Base-by-base conservation (phyloP, 2,797 vertebrate species). In the Lithobates pipiens region DNA sequence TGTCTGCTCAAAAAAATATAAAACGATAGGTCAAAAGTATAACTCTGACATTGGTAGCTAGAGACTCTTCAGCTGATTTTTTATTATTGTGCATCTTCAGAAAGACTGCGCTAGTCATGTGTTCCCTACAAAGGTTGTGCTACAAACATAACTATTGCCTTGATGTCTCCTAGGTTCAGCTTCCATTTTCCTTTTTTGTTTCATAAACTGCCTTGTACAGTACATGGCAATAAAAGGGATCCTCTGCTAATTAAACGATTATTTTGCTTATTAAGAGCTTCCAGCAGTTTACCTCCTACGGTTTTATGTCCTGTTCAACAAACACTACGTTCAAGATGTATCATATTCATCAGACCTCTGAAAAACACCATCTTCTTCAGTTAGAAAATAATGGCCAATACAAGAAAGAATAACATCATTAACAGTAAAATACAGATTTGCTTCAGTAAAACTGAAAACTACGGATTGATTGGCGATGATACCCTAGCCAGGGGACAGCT, bases 221-320 rank as follows among this genome's bases (percentile, higher is more conserved):
- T 11, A 25, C n/a, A 67, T 15, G 10, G 25, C 13, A 25, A 29
- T 25, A 67, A 67, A 67, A 25, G 3, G 3, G 65, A 10, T 34
- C 23, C 11, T 36, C 13, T 11, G 50, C 57, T 82, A 61, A 82
- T 82, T 73, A 44, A 63, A 82, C 25, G 16, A 82, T 73, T 82
- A 63, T 46, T 67, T 78, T 65, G 57, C 77, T 72, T 80, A 82
- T 63, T 63, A 82, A 63, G 61, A 63, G 70, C 70, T 61, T 82
- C 70, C 46, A 42, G 68, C 46, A 54, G 46, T 23, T 46, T 71
- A 80, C 67, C 68, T 34, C 46, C 78, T 57, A 68, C 27, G 27
- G 67, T n/a, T 71, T 80, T 36, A 70, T 29, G 18, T 80, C 42
- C 65, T 32, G 25, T 15, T 11, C 18, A 8, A 18, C 34, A 80